phyloP scores from a whole-genome alignment of 2,888 invertebrate species.

The Rhagonycha lutea region DNA sequence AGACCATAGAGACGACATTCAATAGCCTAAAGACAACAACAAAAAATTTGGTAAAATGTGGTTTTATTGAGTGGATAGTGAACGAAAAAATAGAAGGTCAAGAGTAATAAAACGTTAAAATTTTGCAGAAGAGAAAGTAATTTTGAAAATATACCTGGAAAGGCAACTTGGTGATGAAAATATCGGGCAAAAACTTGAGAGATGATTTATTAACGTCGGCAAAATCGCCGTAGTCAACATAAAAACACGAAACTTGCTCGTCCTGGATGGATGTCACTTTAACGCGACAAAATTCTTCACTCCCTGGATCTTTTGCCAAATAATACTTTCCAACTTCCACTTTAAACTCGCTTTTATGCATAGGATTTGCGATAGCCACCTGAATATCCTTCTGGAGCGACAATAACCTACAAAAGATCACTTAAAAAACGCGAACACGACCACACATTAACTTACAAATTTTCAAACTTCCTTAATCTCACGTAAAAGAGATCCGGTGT shows the following conservation, averaged over 20 bases:
- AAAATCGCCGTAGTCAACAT: slow-evolving; percentile 67
- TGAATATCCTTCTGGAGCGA: slow-evolving; percentile 55
- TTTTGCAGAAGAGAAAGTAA: too few relatives aligned
- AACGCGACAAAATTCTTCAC: slow-evolving; percentile 56
- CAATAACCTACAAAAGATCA: slow-evolving; percentile 38
- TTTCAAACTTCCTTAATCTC: slow-evolving; percentile 56
- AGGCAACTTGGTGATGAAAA: slow-evolving; percentile 60
- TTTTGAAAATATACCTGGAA: too few relatives aligned
- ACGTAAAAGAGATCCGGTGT: slow-evolving; percentile 59
- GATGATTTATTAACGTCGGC: slow-evolving; percentile 52
- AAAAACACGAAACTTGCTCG: slow-evolving; percentile 60
- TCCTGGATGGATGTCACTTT: slow-evolving; percentile 50
- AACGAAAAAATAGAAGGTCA: too few relatives aligned
- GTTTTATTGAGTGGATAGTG: neutral
- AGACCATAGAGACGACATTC: slow-evolving; percentile 65
- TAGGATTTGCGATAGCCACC: slow-evolving; percentile 33
- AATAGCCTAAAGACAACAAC: slow-evolving; percentile 58
- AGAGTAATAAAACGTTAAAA: too few relatives aligned
- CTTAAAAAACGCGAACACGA: neutral
- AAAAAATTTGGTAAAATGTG: neutral
- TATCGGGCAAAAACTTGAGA: slow-evolving; percentile 58
- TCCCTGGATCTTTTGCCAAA: slow-evolving; percentile 58
- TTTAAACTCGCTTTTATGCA: slow-evolving; percentile 39
- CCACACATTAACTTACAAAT: slow-evolving; percentile 42
- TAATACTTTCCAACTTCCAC: slow-evolving; percentile 56